Conservation (phyloP, 2,113 vertebrate species). For the Heterotilapia buettikoferi region DNA sequence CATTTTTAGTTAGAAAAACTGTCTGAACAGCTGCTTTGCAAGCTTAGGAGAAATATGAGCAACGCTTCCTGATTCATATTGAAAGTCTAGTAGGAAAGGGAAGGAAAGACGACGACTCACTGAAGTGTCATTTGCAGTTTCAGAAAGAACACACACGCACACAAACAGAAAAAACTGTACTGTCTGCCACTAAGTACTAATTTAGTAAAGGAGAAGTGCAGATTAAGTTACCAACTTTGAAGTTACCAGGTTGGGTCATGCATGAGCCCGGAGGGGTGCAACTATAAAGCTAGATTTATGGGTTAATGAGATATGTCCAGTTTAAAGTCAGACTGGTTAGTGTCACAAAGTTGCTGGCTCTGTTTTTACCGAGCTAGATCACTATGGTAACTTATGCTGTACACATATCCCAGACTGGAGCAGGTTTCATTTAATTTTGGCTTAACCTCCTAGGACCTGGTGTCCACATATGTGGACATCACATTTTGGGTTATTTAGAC, state of each 20-base stretch:
- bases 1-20: not conserved
- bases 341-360: not conserved
- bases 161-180: not conserved
- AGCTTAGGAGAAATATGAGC: not conserved
- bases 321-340: not conserved
- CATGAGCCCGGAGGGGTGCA: not conserved
- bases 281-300: not conserved
- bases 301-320: not conserved
- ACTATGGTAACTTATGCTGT: not conserved
- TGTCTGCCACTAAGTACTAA: accelerated
- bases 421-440: not conserved
- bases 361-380: not conserved
- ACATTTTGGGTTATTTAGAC: not conserved
- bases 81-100: not conserved
- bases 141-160: not conserved
- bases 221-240: not conserved
- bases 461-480: not conserved
- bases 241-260: not conserved
- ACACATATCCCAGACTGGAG: not conserved
- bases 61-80: not conserved
- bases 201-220: not conserved
- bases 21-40: not conserved
- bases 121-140: not conserved
- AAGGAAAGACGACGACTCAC: not conserved
- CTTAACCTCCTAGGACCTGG: not conserved